These are phyloP conservation scores for Drosophila jambulina DNA, from an alignment of 1,140 invertebrate species.

Conservation along the genomic window DNA sequence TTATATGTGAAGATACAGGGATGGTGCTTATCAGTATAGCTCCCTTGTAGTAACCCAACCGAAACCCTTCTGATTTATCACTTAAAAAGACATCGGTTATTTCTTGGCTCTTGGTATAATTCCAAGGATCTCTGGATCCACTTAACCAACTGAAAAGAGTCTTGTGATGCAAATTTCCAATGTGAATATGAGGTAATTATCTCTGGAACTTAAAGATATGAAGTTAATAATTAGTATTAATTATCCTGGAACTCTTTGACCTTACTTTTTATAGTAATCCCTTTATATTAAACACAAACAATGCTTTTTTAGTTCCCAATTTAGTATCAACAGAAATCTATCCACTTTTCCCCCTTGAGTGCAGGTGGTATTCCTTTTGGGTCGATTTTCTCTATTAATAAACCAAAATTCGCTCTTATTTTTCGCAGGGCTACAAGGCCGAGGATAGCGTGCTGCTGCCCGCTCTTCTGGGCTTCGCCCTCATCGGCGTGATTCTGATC, in stretches of 20 bases:
- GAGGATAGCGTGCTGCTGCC: conserved; percentile 84
- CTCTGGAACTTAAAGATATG: neutral
- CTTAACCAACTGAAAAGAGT: neutral
- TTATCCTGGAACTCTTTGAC: neutral
- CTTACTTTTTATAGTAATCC: neutral
- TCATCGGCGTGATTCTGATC: conserved; percentile 83
- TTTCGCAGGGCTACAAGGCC: conserved; percentile 77
- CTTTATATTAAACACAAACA: no score
- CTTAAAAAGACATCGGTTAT: neutral
- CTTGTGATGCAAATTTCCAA: neutral
- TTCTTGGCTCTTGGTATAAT: neutral
- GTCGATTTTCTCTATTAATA: conserved; percentile 2
- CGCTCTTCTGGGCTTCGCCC: conserved; percentile 77
- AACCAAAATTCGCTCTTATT: neutral
- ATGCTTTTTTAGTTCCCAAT: no score
- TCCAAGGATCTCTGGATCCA: neutral
- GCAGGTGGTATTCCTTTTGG: neutral
- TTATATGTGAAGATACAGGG: no score
- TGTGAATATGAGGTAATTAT: neutral
- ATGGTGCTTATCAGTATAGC: no score
- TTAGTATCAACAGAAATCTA: no score
- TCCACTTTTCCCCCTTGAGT: neutral
- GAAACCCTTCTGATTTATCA: no score
- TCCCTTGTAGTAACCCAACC: no score
- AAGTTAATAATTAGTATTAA: neutral